phyloP scores from a whole-genome alignment of 2,113 vertebrate genomes.

The Oryzias curvinotus region DNA sequence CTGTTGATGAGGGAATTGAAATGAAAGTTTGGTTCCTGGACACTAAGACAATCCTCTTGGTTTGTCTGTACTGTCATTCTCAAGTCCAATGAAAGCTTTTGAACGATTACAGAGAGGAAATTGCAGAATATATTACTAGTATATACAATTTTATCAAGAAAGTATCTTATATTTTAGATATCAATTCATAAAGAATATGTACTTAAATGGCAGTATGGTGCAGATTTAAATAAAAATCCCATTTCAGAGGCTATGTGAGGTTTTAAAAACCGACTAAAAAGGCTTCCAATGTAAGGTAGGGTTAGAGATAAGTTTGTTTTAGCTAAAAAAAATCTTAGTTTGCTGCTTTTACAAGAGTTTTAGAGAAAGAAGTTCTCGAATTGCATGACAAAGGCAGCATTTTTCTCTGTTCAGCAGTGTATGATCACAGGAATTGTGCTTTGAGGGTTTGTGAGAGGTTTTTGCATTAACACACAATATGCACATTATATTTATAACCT shows the following conservation, averaged over 20 bases:
- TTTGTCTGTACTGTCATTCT: constrained; percentile 37
- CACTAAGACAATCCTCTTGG: constrained; percentile 16
- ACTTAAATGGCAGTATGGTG: constrained; percentile 34
- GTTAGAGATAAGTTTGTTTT: constrained; percentile 34
- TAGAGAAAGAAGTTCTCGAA: not conserved
- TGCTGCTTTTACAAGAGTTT: constrained; percentile 12
- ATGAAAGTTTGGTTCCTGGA: constrained; percentile 17
- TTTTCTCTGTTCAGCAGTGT: not conserved
- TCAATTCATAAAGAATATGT: constrained; percentile 41
- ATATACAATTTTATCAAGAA: constrained; percentile 36
- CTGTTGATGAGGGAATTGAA: constrained; percentile 28
- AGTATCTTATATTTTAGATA: constrained; percentile 63
- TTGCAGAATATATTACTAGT: constrained; percentile 41
- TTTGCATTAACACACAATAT: not conserved
- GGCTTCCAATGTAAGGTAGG: constrained; percentile 18
- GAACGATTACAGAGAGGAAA: constrained; percentile 24
- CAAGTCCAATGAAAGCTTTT: constrained; percentile 23
- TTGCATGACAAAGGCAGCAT: not conserved
- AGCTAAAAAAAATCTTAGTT: not conserved
- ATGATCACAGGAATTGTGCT: not conserved
- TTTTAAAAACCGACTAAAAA: constrained; percentile 1
- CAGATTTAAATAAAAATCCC: not conserved
- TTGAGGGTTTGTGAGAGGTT: not conserved
- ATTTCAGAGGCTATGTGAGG: too few species aligned
- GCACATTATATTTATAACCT: not conserved